Evolutionary conservation across 2,888 invertebrate species (phyloP), one percentile per base, ranked within the genome.

Genomic region (Brenthis ino): DNA sequence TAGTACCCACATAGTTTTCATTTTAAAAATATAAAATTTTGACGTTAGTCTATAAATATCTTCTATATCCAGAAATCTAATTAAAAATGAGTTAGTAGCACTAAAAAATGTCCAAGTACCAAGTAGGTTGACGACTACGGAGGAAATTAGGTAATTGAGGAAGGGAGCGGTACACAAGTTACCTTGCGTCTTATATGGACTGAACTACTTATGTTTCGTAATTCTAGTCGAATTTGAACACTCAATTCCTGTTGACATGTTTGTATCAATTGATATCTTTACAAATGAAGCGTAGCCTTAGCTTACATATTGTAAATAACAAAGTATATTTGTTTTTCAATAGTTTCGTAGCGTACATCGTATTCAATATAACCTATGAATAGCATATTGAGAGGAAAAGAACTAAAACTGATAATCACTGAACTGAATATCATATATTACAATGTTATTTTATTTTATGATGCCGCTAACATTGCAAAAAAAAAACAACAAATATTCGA

Each of bases 101-200:
- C 20, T 20, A 33, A 47, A 68, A 73, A 37, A 70, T 69, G 57
- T 58, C 57, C 64, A 64, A 65, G 71, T 70, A 68, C 66, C 72
- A 68, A 53, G 77, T 83, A 80, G 83, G 84, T 82, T 85, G 83
- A 82, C 82, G 84, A 82, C 84, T 83, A 84, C 80, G 81, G 79
- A 87, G 87, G 85, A 89, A 86, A 89, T 89, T 89, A 86, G 85
- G 89, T 88, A 89, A 90, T 89, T 87, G 87, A 88, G 87, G 88
- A 89, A 87, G 88, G 88, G 89, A 89, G 86, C 82, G 86, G 84
- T 79, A 78, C 48, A 61, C 67, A 56, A 69, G 64, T 57, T 73
- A 72, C 73, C 65, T 71, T 70, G 65, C 70, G 56, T 73, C 58
- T 68, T 64, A 70, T 51, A 65, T 24, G 16, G 54, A 60, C 43